These are phyloP conservation scores for Grapholita molesta DNA, from an alignment of 1,140 invertebrate genomes.

Conservation along the genomic window DNA sequence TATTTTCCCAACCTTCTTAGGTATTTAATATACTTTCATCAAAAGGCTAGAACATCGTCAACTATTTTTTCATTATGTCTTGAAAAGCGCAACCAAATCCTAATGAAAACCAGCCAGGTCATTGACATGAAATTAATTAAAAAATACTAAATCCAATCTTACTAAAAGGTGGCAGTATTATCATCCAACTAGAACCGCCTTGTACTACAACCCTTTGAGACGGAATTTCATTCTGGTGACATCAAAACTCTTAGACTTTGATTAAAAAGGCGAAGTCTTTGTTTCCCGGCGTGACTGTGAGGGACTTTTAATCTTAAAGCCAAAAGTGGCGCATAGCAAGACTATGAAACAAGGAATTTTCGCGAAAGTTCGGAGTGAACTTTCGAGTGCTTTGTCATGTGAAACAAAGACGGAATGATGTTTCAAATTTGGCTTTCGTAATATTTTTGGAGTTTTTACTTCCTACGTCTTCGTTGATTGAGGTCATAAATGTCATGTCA, in stretches of 20 bases:
- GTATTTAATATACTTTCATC: neutral
- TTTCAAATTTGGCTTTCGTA: neutral
- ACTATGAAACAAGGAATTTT: slow-evolving; percentile 3
- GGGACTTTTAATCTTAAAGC: slow-evolving; percentile 2
- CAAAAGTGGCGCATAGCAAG: slow-evolving; percentile 1
- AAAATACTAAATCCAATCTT: neutral
- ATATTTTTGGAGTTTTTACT: neutral
- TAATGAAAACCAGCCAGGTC: neutral
- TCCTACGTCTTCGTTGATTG: neutral
- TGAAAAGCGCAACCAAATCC: neutral
- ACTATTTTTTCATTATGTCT: neutral
- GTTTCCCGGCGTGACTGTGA: slow-evolving; percentile 8
- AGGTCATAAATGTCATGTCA: no score
- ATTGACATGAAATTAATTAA: neutral
- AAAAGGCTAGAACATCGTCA: neutral
- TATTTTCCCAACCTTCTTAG: no score
- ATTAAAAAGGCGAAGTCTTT: slow-evolving; percentile 10
- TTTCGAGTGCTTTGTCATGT: slow-evolving; percentile 3
- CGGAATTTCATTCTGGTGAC: slow-evolving; percentile 2
- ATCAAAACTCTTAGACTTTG: slow-evolving; percentile 9
- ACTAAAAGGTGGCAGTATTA: slow-evolving; percentile 11
- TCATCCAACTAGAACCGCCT: slow-evolving; percentile 5
- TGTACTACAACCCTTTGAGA: neutral
- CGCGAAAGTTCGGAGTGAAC: neutral
- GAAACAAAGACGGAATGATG: slow-evolving; percentile 6